Evolutionary conservation across 2,888 invertebrate species (phyloP).

Genomic region (Parapristionchus giblindavisi): DNA sequence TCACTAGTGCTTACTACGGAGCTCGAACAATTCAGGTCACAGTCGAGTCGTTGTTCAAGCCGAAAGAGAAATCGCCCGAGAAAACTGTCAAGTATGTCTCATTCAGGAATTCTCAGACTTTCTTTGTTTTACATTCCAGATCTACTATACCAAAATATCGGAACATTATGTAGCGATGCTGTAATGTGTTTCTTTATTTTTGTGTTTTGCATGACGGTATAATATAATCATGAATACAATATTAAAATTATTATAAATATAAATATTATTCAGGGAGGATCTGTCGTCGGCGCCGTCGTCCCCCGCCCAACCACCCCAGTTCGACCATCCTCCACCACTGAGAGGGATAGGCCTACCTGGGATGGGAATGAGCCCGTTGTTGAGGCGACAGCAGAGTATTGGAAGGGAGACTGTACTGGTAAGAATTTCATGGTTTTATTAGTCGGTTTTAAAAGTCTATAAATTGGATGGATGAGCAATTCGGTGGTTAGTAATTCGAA

Average conservation of each 20-base stretch:
- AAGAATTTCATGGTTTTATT: background rate
- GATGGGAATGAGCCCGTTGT: conserved; percentile 14
- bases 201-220: background rate
- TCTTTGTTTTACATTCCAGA: background rate
- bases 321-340: too few relatives aligned
- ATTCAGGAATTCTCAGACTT: too few relatives aligned
- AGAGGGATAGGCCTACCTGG: conserved; percentile 11
- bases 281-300: background rate
- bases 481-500: too few relatives aligned
- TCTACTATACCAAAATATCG: too few relatives aligned
- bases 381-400: conserved; percentile 13
- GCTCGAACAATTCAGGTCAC: conserved; percentile 43
- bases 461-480: too few relatives aligned
- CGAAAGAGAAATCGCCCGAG: conserved; percentile 38
- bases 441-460: too few relatives aligned
- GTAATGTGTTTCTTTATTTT: too few relatives aligned
- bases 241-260: background rate
- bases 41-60: conserved; percentile 55
- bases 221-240: background rate
- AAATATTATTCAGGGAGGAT: background rate
- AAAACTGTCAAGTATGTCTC: too few relatives aligned
- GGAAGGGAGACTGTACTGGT: conserved; percentile 18
- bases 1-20: too few relatives aligned
- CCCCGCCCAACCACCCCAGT: too few relatives aligned
- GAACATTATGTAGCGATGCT: too few relatives aligned